phyloP scores from a whole-genome alignment of 2,113 vertebrate genomes.

The Burhinus oedicnemus region DNA sequence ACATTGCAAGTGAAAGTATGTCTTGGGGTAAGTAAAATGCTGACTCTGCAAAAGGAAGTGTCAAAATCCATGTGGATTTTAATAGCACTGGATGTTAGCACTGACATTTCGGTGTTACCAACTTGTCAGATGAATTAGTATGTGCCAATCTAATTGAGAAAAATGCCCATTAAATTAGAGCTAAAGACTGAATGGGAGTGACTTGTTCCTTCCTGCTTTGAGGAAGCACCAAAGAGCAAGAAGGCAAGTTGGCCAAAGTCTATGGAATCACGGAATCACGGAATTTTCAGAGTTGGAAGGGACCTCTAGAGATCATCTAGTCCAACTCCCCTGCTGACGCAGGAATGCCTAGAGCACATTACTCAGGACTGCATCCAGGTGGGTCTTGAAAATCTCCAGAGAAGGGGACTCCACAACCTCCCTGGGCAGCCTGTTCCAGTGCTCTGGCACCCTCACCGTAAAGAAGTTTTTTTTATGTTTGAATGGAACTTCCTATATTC shows the following conservation, averaged over 20 bases:
- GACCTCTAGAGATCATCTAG: too few relatives aligned
- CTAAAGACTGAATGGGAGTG: neutral
- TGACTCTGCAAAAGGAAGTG: conserved; percentile 1
- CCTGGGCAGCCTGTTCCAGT: too few relatives aligned
- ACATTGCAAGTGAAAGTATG: neutral
- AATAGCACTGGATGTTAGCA: neutral
- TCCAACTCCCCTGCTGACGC: too few relatives aligned
- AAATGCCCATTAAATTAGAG: neutral
- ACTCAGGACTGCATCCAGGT: too few relatives aligned
- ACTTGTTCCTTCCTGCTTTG: neutral
- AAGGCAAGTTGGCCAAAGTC: neutral
- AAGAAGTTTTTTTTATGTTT: too few relatives aligned
- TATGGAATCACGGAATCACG: too few relatives aligned
- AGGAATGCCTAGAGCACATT: too few relatives aligned
- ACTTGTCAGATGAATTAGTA: neutral
- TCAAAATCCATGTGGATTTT: conserved; percentile 9
- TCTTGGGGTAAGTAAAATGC: conserved; percentile 6
- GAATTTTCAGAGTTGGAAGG: too few relatives aligned
- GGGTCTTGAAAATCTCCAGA: too few relatives aligned
- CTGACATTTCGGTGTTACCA: neutral
- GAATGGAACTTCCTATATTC: too few relatives aligned
- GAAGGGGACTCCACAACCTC: too few relatives aligned
- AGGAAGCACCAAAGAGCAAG: neutral
- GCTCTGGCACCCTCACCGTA: too few relatives aligned
- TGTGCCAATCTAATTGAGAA: neutral